Conservation (phyloP, 2,888 invertebrate species). For the Caenorhabditis macrosperma region DNA sequence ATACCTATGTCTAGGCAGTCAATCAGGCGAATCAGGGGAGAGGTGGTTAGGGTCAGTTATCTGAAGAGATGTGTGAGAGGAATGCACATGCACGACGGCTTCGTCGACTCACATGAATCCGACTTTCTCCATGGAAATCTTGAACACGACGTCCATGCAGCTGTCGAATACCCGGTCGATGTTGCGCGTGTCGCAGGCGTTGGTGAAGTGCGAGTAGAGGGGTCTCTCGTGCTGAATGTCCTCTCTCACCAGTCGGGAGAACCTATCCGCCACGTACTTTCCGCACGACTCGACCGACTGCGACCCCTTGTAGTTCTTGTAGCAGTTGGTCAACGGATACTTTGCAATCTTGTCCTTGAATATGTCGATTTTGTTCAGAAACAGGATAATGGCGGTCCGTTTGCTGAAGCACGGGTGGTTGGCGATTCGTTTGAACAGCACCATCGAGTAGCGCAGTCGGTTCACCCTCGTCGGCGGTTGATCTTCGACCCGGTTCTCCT, state of each 20-base stretch:
- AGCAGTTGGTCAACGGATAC: constrained; percentile 77
- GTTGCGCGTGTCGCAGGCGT: constrained; percentile 81
- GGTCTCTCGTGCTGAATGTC: constrained; percentile 79
- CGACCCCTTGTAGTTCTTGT: constrained; percentile 81
- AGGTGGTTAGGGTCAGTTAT: not conserved
- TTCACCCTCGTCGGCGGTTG: constrained; percentile 75
- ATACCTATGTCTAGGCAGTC: not conserved
- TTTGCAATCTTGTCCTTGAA: constrained; percentile 74
- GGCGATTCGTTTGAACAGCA: constrained; percentile 79
- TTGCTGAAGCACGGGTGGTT: constrained; percentile 81
- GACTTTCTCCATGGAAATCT: constrained; percentile 78
- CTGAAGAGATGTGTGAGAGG: not conserved
- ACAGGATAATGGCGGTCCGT: constrained; percentile 81
- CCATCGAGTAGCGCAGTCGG: constrained; percentile 77
- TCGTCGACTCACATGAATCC: constrained; percentile 73
- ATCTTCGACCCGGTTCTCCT: constrained; percentile 48
- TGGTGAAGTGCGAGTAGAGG: constrained; percentile 81
- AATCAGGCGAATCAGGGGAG: not conserved
- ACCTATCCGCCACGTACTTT: constrained; percentile 80
- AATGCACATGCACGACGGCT: not conserved
- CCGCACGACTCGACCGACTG: constrained; percentile 74
- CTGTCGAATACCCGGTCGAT: constrained; percentile 80
- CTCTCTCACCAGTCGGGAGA: constrained; percentile 76
- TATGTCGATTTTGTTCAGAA: constrained; percentile 80
- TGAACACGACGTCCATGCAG: constrained; percentile 79